Percentiles rank a stretch among this genome's conserved stretches.
phyloP scores from a whole-genome alignment of 1,140 invertebrate genomes.

The Stenopsyche tienmushanensis region DNA sequence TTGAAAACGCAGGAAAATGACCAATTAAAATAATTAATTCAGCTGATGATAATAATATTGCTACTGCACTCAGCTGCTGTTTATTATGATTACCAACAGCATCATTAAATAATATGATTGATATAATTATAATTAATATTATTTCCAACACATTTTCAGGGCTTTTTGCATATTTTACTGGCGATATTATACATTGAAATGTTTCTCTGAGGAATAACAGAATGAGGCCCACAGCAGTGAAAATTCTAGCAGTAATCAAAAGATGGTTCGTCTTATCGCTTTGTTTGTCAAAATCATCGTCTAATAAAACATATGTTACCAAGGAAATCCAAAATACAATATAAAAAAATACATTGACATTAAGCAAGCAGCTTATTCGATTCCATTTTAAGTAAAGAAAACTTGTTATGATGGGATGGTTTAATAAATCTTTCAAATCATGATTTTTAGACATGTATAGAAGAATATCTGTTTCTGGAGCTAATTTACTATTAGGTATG shows the following conservation, averaged over 20 bases:
- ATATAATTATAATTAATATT: conserved; percentile 61
- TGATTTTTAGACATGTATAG: conserved; percentile 65
- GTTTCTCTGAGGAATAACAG: conserved; percentile 65
- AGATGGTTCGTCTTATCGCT: conserved; percentile 45
- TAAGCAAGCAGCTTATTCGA: conserved; percentile 70
- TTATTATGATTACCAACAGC: conserved; percentile 53
- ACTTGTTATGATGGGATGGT: conserved; percentile 77
- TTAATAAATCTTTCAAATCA: conserved; percentile 66
- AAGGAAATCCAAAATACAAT: conserved; percentile 67
- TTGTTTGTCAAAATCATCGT: conserved; percentile 54
- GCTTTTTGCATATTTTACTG: conserved; percentile 62
- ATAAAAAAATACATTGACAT: conserved; percentile 71
- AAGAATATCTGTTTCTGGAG: conserved; percentile 65
- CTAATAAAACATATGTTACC: conserved; percentile 64
- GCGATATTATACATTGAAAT: conserved; percentile 67
- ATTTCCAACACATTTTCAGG: conserved; percentile 73
- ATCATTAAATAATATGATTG: conserved; percentile 56
- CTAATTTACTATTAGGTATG: conserved; percentile 49
- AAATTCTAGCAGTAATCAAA: conserved; percentile 52
- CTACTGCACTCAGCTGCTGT: conserved; percentile 62
- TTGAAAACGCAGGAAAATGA: conserved; percentile 72
- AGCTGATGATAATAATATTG: conserved; percentile 71
- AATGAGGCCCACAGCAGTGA: conserved; percentile 55
- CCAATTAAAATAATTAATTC: conserved; percentile 76
- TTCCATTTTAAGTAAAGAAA: conserved; percentile 83